These are phyloP conservation scores for Halictus quadricinctus DNA, from an alignment of 2,888 invertebrate species.

Conservation along the genomic window DNA sequence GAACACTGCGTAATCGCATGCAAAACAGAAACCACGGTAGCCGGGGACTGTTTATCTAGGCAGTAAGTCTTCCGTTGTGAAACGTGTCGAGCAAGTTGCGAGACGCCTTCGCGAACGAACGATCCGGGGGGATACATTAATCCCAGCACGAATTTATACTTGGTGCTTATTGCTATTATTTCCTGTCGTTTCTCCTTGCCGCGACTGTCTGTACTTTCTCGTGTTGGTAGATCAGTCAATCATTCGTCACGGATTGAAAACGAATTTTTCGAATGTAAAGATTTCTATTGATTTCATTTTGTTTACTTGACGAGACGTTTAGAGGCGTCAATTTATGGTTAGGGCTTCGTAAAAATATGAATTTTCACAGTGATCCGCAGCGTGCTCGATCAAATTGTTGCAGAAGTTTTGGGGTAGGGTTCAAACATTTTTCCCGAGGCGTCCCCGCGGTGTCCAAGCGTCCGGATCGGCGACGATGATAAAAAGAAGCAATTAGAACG, in stretches of 20 bases:
- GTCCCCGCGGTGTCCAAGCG: neutral
- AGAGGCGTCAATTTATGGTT: too few species aligned
- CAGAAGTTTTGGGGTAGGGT: too few species aligned
- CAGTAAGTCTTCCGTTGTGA: conserved; percentile 19
- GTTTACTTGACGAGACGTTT: too few species aligned
- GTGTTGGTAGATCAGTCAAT: too few species aligned
- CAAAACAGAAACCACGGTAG: conserved; percentile 1
- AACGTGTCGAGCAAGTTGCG: conserved; percentile 14
- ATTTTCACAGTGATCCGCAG: too few species aligned
- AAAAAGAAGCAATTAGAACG: neutral
- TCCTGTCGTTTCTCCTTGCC: neutral
- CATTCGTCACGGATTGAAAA: too few species aligned
- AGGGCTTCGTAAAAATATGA: too few species aligned
- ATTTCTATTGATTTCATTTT: too few species aligned
- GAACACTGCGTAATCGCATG: conserved; percentile 40
- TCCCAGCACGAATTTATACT: neutral
- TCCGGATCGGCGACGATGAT: neutral
- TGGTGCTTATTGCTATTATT: neutral
- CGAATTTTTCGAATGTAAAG: too few species aligned
- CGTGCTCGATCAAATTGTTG: too few species aligned
- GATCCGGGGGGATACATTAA: neutral
- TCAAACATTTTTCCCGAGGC: too few species aligned
- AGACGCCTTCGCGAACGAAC: neutral
- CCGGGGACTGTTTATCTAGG: neutral
- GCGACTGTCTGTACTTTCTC: neutral